Evolutionary conservation across 2,113 vertebrate species (phyloP), one percentile per base, ranked within the genome.

Genomic region (Elephas maximus): DNA sequence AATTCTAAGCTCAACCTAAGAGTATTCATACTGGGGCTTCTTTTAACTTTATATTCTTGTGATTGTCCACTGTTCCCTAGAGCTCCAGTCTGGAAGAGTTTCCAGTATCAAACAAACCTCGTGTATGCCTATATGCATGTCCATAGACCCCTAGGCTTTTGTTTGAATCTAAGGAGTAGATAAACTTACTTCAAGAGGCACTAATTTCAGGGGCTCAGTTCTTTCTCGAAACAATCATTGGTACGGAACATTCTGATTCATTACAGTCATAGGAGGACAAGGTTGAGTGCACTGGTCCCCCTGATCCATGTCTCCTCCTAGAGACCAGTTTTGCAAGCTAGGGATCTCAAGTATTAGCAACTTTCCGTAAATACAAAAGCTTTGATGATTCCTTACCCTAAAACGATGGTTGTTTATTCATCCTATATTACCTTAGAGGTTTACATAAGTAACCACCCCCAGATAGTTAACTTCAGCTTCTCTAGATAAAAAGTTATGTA

Each of bases 231-330:
- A 6, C 4, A 5, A 20, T 26, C 6, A 23, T 33, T 51, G 14
- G 8, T 76, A 76, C 80, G 57, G 51, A 79, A 17, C 7, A 62
- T 6, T 33, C 21, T 28, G 6, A 1, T 1, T 21, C 6, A 65
- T 41, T 28, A 84, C 17, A 48, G 18, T 62, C 9, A 63, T 0
- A 20, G 26, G 26, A 30, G 62, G 23, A 67, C 21, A 89, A 26
- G 28, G 26, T 28, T 8, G 17, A 44, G 33, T 12, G 2, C 21
- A 12, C 2, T 86, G 24, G 57, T 30, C 8, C 74, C 33, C 20
- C n/a, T 45, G 0, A 51, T 62, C 26, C 12, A 8, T n/a, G 4
- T 8, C 4, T 15, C 2, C 15, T 18, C 24, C 3, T 7, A 67
- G 23, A 45, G 24, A 88, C 8, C 37, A 60, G 8, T 4, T 53